phyloP scores from a whole-genome alignment of 1,140 invertebrate species.

The Oncopodura yosiiana region DNA sequence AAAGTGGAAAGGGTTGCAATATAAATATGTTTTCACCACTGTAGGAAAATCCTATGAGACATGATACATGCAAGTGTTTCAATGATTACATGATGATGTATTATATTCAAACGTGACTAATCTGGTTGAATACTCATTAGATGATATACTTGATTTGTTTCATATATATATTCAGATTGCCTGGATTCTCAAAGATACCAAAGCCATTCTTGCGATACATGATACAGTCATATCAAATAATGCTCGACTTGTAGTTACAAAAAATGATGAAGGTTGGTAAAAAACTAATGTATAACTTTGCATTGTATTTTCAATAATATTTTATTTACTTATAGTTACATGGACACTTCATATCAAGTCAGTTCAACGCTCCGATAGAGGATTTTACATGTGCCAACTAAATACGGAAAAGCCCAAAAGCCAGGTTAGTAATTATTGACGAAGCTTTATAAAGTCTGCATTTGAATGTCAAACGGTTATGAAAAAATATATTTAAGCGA shows the following conservation, averaged over 20 bases:
- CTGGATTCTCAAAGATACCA: slow-evolving; percentile 53
- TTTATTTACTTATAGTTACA: too few relatives aligned
- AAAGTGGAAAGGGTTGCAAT: too few relatives aligned
- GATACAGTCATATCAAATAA: slow-evolving; percentile 87
- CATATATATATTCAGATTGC: slow-evolving; percentile 27
- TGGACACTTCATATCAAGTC: slow-evolving; percentile 76
- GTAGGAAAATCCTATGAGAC: too few relatives aligned
- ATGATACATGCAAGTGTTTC: too few relatives aligned
- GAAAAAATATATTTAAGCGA: too few relatives aligned
- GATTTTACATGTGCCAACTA: slow-evolving; percentile 77
- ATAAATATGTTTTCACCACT: too few relatives aligned
- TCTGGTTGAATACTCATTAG: slow-evolving; percentile 10
- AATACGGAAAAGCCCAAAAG: slow-evolving; percentile 89
- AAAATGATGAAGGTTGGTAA: slow-evolving; percentile 42
- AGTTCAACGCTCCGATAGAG: slow-evolving; percentile 50
- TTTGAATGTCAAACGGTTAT: too few relatives aligned
- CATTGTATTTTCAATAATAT: background rate
- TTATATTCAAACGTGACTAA: slow-evolving; percentile 15
- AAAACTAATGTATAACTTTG: slow-evolving; percentile 23
- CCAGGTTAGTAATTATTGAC: slow-evolving; percentile 60
- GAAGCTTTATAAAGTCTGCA: too few relatives aligned
- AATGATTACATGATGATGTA: background rate
- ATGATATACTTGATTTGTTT: background rate
- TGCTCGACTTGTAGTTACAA: slow-evolving; percentile 69
- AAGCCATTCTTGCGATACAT: slow-evolving; percentile 81